These are phyloP conservation scores for Lutjanus erythropterus DNA, from an alignment of 2,113 vertebrate species.

Conservation along the genomic window DNA sequence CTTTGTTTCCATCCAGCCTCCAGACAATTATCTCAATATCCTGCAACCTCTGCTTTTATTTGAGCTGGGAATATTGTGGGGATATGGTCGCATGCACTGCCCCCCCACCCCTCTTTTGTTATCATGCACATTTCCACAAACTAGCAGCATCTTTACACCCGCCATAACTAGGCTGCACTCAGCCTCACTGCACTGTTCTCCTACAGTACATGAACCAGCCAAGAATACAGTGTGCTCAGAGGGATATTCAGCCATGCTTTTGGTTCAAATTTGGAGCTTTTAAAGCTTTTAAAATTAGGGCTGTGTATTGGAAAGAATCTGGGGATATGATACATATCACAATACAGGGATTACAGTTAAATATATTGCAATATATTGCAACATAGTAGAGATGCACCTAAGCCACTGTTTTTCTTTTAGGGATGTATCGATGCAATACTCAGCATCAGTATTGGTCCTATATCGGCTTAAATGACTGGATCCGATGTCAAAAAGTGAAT, in stretches of 20 bases:
- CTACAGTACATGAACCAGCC: conserved; percentile 31
- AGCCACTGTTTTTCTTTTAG: too few relatives aligned
- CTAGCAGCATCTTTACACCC: conserved; percentile 69
- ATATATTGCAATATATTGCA: too few relatives aligned
- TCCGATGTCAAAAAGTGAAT: too few relatives aligned
- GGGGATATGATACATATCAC: too few relatives aligned
- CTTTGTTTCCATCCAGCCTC: conserved; percentile 48
- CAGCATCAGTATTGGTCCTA: too few relatives aligned
- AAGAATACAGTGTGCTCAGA: background rate
- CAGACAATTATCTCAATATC: background rate
- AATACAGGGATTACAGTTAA: too few relatives aligned
- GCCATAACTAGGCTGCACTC: conserved; percentile 72
- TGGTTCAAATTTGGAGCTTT: conserved; percentile 4
- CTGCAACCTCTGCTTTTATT: conserved; percentile 17
- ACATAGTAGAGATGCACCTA: too few relatives aligned
- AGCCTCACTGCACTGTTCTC: conserved; percentile 41
- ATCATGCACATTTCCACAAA: conserved; percentile 61
- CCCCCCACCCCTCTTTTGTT: conserved; percentile 53
- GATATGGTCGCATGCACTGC: conserved; percentile 3
- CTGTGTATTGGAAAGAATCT: too few relatives aligned
- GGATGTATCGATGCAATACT: too few relatives aligned
- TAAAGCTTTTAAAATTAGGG: background rate
- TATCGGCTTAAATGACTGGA: too few relatives aligned
- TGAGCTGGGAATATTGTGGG: background rate
- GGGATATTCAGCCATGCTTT: background rate